Conservation (phyloP, 2,797 vertebrate species). For the Falco novaeseelandiae region DNA sequence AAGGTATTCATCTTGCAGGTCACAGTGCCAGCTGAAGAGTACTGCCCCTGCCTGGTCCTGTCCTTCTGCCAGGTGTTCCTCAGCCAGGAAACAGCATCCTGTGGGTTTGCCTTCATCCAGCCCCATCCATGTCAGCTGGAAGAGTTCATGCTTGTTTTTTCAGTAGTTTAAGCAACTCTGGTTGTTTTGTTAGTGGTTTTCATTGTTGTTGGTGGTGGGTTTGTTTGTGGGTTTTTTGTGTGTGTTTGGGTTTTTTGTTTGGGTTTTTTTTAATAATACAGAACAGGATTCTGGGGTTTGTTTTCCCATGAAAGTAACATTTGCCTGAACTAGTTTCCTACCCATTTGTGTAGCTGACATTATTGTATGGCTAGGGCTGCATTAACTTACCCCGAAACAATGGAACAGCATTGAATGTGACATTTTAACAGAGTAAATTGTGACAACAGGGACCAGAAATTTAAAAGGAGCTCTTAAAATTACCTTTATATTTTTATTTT, state of each 20-base stretch:
- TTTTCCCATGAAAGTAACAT: neutral
- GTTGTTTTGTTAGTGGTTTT: neutral
- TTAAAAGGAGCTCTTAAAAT: neutral
- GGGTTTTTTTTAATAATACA: accelerated
- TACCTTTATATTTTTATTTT: neutral
- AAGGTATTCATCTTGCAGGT: neutral
- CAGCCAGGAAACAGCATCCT: neutral
- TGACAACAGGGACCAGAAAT: neutral
- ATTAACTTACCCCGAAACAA: neutral
- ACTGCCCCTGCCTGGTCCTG: neutral
- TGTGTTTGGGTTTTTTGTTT: neutral
- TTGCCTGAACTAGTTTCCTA: neutral
- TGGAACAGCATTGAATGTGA: neutral
- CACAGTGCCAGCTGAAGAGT: neutral
- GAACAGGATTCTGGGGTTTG: neutral
- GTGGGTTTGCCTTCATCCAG: neutral
- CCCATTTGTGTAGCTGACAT: neutral
- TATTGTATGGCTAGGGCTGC: neutral
- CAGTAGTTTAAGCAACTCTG: neutral
- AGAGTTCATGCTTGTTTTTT: neutral
- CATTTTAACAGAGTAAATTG: neutral
- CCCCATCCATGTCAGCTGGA: neutral
- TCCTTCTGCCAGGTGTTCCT: neutral
- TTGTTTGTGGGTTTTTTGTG: neutral
- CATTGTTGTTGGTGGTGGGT: neutral